Conservation (phyloP, 2,113 vertebrate genomes). For the Eolophus roseicapilla region DNA sequence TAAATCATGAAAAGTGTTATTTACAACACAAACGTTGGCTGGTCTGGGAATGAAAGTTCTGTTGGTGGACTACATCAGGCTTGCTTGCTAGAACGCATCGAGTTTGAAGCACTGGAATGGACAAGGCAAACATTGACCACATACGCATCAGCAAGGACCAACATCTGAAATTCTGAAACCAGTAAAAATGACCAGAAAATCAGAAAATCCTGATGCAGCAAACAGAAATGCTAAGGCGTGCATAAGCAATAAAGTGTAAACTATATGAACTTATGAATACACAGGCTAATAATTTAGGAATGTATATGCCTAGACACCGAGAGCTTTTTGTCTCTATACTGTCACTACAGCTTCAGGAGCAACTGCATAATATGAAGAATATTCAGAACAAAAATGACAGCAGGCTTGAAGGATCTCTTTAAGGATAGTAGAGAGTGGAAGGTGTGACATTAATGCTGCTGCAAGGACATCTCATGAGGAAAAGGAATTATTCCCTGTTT, state of each 20-base stretch:
- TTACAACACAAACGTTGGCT: not conserved
- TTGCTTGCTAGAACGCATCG: rapidly evolving
- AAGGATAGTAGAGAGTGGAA: not conserved
- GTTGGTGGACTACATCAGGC: not conserved
- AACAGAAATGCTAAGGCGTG: not conserved
- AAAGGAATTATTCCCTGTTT: not conserved
- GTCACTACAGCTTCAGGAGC: not conserved
- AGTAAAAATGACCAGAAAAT: not conserved
- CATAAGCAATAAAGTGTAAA: not conserved
- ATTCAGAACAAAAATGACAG: not conserved
- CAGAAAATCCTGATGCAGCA: not conserved
- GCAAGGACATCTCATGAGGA: not conserved
- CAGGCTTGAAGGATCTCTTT: not conserved
- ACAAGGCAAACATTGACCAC: not conserved
- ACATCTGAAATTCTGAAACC: not conserved
- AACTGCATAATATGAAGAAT: not conserved
- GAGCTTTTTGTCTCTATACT: not conserved
- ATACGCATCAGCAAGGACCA: not conserved
- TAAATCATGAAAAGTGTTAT: not conserved
- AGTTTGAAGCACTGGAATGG: not conserved
- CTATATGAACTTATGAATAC: not conserved
- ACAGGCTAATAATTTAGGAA: not conserved
- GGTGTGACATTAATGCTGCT: not conserved
- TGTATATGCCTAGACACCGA: not conserved
- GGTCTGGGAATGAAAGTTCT: not conserved